These are phyloP conservation scores for Nemotelus pantherinus DNA, from an alignment of 2,888 invertebrate species.

Conservation along the genomic window DNA sequence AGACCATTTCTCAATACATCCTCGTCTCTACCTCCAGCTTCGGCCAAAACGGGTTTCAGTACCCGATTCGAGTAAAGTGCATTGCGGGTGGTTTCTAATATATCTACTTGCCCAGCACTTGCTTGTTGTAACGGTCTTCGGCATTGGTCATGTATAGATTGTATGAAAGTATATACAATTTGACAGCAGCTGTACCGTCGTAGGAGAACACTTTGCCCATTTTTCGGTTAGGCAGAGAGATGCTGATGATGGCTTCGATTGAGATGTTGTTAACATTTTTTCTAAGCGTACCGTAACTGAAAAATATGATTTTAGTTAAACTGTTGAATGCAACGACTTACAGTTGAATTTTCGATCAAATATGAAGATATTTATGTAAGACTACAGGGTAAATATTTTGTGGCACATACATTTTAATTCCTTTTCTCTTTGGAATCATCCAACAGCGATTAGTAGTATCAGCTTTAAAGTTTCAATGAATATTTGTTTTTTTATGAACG, in stretches of 20 bases:
- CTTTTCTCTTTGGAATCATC: no score
- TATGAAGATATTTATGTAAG: no score
- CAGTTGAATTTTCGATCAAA: no score
- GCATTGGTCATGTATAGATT: slow-evolving; percentile 13
- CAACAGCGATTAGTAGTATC: no score
- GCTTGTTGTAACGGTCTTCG: slow-evolving; percentile 38
- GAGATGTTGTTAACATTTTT: neutral
- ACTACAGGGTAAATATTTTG: no score
- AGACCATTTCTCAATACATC: slow-evolving; percentile 41
- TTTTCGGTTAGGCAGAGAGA: slow-evolving; percentile 31
- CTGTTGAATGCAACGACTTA: no score
- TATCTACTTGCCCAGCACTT: slow-evolving; percentile 28
- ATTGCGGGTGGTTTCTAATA: slow-evolving; percentile 43
- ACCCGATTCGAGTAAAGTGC: slow-evolving; percentile 30
- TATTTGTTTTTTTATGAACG: no score
- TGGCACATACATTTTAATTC: no score
- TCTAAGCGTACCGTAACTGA: no score
- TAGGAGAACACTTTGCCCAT: slow-evolving; percentile 37
- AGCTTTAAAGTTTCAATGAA: no score
- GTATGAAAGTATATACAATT: slow-evolving; percentile 33
- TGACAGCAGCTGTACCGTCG: slow-evolving; percentile 40
- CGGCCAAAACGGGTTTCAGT: slow-evolving; percentile 29
- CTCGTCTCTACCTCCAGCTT: slow-evolving; percentile 18
- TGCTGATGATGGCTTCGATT: neutral
- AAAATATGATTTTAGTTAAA: no score